Evolutionary conservation across 1,140 invertebrate species (phyloP).

Genomic region (Lepidurus apus): DNA sequence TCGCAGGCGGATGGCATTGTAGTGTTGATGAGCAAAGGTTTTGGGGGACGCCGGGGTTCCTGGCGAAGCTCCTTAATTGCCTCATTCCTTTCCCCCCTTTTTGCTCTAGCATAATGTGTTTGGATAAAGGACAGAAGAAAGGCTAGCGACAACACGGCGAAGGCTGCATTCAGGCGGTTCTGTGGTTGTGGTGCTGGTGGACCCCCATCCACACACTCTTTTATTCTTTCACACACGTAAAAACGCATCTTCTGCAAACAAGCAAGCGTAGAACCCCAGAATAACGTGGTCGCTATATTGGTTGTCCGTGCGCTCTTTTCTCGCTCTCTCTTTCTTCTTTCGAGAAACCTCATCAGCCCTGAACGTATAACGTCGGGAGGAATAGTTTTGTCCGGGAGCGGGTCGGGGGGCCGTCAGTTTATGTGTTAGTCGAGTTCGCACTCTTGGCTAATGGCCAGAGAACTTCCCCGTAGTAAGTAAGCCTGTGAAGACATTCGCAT

Average conservation of each 20-base stretch:
- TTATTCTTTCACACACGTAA: too few species aligned
- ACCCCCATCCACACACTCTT: too few species aligned
- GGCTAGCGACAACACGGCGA: too few species aligned
- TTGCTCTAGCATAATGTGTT: not conserved
- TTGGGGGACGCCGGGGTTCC: too few species aligned
- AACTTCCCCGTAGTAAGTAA: not conserved
- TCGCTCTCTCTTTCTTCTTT: slow-evolving; percentile 6
- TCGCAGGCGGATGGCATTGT: too few species aligned
- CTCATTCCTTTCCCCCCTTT: not conserved
- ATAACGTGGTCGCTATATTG: slow-evolving; percentile 5
- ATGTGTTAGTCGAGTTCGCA: not conserved
- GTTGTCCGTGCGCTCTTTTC: not conserved
- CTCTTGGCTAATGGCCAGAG: not conserved
- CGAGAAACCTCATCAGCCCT: too few species aligned
- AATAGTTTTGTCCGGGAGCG: not conserved
- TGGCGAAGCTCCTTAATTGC: not conserved
- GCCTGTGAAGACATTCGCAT: not conserved
- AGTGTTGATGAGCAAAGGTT: too few species aligned
- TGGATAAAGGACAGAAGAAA: not conserved
- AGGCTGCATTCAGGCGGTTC: too few species aligned
- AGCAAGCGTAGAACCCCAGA: not conserved
- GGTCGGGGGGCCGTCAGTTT: not conserved
- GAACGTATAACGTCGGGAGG: not conserved
- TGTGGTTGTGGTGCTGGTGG: too few species aligned
- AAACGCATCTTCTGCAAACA: not conserved